phyloP scores from a whole-genome alignment of 2,888 invertebrate species.

The Caenorhabditis sp. region DNA sequence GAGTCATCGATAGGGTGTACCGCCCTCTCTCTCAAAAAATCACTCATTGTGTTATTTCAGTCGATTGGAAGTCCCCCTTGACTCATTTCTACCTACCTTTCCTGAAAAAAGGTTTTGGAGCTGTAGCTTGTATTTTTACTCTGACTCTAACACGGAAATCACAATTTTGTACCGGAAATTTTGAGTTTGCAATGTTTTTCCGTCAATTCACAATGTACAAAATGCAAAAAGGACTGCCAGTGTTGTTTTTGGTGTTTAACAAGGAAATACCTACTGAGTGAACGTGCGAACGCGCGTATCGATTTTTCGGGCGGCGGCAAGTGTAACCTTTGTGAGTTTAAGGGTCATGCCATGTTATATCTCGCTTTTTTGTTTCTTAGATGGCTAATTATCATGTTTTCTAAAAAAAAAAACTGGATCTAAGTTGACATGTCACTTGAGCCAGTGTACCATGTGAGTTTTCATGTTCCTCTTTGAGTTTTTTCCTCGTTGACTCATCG shows the following conservation, averaged over 20 bases:
- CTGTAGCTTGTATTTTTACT: not conserved
- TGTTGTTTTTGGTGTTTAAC: not conserved
- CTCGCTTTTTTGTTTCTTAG: not conserved
- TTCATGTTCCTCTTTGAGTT: not conserved
- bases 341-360: not conserved
- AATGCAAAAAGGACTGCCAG: no score
- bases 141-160: no score
- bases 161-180: no score
- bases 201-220: no score
- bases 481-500: conserved; percentile 34
- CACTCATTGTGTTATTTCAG: conserved; percentile 45
- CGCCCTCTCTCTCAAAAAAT: conserved; percentile 27
- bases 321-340: conserved; percentile 15
- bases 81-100: conserved; percentile 13
- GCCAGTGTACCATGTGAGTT: no score
- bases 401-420: no score
- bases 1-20: conserved; percentile 47
- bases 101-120: not conserved
- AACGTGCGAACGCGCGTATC: conserved; percentile 38
- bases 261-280: conserved; percentile 10
- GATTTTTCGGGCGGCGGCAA: conserved; percentile 40
- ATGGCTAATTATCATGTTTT: no score
- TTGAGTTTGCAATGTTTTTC: no score
- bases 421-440: no score
- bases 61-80: not conserved